These are phyloP conservation scores for Tonatia bakeri DNA, from an alignment of 2,113 vertebrate species.

Conservation along the genomic window DNA sequence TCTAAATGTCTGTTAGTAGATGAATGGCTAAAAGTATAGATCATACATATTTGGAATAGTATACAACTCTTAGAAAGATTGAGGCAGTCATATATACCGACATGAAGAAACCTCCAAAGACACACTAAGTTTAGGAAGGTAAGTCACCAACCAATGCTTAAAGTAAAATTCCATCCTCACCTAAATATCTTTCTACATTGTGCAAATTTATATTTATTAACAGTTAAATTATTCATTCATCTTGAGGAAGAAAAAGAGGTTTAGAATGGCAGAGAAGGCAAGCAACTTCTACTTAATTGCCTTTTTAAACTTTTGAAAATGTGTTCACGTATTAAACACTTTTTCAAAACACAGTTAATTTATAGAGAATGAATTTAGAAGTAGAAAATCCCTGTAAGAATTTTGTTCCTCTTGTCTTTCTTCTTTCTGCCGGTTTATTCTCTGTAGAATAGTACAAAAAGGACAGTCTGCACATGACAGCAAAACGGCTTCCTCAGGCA, in stretches of 20 bases:
- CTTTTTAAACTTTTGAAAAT: background rate
- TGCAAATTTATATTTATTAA: background rate
- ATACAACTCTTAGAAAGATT: background rate
- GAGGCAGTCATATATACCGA: background rate
- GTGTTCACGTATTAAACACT: background rate
- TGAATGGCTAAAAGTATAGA: background rate
- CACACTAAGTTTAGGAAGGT: background rate
- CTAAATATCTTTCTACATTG: background rate
- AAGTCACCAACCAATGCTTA: background rate
- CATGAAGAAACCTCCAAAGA: background rate
- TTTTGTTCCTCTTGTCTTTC: background rate
- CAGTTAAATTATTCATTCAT: background rate
- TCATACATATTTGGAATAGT: background rate
- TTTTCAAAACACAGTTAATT: conserved; percentile 8
- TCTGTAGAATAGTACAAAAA: background rate
- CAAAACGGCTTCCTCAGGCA: background rate
- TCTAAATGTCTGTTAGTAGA: background rate
- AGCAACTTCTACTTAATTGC: background rate
- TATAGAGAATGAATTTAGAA: background rate
- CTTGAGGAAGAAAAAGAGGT: background rate
- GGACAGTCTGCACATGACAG: background rate
- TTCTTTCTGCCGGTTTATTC: background rate
- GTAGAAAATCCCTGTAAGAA: background rate
- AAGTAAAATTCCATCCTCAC: background rate
- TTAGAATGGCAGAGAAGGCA: background rate